Evolutionary conservation across 2,888 invertebrate genomes (phyloP).

Genomic region (Heliconius ethilla): DNA sequence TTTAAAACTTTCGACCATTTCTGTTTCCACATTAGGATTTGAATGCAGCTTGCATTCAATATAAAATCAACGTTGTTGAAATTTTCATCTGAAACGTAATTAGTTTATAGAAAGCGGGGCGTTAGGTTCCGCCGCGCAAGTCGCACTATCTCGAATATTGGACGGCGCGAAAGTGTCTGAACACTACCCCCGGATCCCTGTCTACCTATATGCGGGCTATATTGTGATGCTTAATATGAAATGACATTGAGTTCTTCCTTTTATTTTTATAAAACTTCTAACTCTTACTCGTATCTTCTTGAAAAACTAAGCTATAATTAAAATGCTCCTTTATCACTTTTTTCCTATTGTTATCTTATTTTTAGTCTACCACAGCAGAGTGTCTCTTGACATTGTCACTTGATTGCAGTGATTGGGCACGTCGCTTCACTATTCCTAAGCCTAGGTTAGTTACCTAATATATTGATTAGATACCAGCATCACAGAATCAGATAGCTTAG

Average conservation of each 20-base stretch:
- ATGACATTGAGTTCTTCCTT: background rate
- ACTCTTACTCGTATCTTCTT: background rate
- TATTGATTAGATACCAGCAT: background rate
- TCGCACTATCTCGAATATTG: too few relatives aligned
- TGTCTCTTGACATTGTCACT: slow-evolving; percentile 40
- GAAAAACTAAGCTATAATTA: background rate
- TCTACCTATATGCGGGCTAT: too few relatives aligned
- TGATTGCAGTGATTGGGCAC: slow-evolving; percentile 41
- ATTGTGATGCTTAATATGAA: too few relatives aligned
- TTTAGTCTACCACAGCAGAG: slow-evolving; percentile 21
- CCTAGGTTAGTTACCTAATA: slow-evolving; percentile 12
- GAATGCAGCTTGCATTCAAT: background rate
- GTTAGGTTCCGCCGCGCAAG: too few relatives aligned
- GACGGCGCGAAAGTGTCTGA: too few relatives aligned
- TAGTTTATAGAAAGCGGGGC: too few relatives aligned
- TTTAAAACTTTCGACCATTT: background rate
- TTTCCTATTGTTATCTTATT: slow-evolving; percentile 22
- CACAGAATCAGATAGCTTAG: background rate
- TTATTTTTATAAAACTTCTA: background rate
- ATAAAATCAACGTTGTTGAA: background rate
- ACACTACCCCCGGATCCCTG: too few relatives aligned
- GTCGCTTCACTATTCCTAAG: slow-evolving; percentile 1
- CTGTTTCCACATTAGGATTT: background rate
- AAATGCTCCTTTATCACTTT: background rate
- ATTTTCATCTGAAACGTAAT: background rate